Evolutionary conservation across 2,888 invertebrate genomes (phyloP).

Genomic region (Lepas anatifera): DNA sequence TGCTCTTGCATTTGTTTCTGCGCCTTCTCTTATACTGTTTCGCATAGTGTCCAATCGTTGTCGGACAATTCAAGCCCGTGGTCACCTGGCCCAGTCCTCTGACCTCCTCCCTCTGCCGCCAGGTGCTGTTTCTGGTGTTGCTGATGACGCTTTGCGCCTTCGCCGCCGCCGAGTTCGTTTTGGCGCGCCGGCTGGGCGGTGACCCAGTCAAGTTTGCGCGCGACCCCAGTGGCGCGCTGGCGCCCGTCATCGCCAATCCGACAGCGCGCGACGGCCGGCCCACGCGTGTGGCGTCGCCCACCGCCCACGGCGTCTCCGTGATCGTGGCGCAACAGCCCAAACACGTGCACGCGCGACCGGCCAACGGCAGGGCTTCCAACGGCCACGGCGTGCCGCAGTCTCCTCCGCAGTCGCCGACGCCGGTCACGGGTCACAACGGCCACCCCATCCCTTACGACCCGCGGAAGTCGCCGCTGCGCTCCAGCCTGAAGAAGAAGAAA

Average conservation of each 20-base stretch:
- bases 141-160: not conserved
- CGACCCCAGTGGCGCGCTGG: slow-evolving; percentile 11
- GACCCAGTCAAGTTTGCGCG: slow-evolving; percentile 11
- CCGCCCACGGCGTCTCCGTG: not conserved
- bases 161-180: slow-evolving; percentile 7
- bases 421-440: not conserved
- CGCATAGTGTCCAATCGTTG: too few relatives aligned
- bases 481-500: slow-evolving; percentile 15
- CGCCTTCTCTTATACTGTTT: too few relatives aligned
- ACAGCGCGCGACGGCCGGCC: not conserved
- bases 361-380: too few relatives aligned
- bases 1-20: too few relatives aligned
- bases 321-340: not conserved
- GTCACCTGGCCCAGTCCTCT: too few relatives aligned
- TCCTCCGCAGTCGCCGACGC: not conserved
- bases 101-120: not conserved
- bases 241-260: slow-evolving; percentile 13
- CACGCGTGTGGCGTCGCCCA: not conserved
- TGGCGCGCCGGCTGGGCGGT: slow-evolving; percentile 13
- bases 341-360: not conserved
- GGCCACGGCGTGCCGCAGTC: too few relatives aligned
- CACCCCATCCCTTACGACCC: slow-evolving; percentile 6
- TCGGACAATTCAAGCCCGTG: too few relatives aligned
- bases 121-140: slow-evolving; percentile 12
- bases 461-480: slow-evolving; percentile 6